A percentile compares a stretch with the other conserved stretches of the same genome.
Conservation (phyloP, 2,888 invertebrate genomes). For the Eueremaeus valkanovi region DNA sequence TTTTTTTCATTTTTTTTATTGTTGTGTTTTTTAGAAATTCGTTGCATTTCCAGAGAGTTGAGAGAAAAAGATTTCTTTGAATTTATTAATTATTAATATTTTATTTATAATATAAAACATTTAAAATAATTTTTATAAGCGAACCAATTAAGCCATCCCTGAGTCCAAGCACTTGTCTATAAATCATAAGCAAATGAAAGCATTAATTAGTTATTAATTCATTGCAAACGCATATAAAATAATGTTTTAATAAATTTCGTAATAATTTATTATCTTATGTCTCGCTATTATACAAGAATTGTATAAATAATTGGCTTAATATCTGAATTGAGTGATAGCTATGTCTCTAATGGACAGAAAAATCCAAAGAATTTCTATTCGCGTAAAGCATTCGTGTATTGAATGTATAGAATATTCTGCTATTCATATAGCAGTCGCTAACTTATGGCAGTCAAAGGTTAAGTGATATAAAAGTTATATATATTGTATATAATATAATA, state of each 20-base stretch:
- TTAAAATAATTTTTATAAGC: background rate
- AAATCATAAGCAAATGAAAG: background rate
- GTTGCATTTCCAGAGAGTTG: slow-evolving; percentile 2
- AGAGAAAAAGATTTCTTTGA: background rate
- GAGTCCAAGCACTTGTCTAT: background rate
- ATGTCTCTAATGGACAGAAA: background rate
- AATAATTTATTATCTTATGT: background rate
- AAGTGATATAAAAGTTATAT: background rate
- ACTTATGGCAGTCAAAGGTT: too few species aligned
- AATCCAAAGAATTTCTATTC: slow-evolving; percentile 10
- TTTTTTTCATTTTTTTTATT: too few species aligned
- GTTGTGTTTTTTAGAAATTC: background rate
- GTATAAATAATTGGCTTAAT: too few species aligned
- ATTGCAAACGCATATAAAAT: background rate
- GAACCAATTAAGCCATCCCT: background rate
- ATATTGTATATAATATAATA: too few species aligned
- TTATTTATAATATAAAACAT: background rate
- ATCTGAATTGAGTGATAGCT: too few species aligned
- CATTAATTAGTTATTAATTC: background rate
- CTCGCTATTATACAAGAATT: too few species aligned
- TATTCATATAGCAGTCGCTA: too few species aligned
- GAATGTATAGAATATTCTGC: slow-evolving; percentile 2
- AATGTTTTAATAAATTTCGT: background rate
- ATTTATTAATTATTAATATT: background rate
- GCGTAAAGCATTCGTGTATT: too few species aligned